These are phyloP conservation scores for Eurytoma californica DNA, from an alignment of 2,888 invertebrate genomes.

Conservation along the genomic window DNA sequence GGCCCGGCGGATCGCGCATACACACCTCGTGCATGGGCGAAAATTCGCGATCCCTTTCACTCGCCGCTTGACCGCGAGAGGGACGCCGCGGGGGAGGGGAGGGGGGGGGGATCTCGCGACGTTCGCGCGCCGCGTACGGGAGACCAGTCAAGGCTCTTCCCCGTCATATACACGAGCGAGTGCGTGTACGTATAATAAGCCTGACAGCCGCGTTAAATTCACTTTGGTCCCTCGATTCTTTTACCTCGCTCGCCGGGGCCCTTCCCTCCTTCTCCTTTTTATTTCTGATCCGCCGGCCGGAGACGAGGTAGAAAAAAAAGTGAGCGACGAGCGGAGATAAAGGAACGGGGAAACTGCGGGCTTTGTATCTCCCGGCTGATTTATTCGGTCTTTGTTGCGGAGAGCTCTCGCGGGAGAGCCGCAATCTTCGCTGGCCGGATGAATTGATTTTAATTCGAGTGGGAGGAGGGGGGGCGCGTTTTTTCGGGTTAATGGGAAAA, in stretches of 20 bases:
- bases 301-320: conserved; percentile 7
- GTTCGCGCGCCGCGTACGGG: background rate
- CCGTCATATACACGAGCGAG: background rate
- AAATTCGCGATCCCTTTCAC: conserved; percentile 53
- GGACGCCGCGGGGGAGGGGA: conserved; percentile 11
- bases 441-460: conserved; percentile 14
- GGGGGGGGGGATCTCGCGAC: background rate
- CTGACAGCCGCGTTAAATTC: conserved; percentile 13
- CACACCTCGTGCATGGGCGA: conserved; percentile 1
- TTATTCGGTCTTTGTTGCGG: conserved; percentile 2
- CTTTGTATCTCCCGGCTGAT: background rate
- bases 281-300: background rate
- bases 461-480: background rate
- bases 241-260: no score
- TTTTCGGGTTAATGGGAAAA: conserved; percentile 2
- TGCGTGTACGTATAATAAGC: background rate
- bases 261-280: no score
- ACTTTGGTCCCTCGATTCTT: conserved; percentile 24
- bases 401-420: background rate
- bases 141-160: conserved; percentile 45
- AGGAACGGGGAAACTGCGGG: conserved; percentile 3
- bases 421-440: background rate
- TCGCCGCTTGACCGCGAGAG: conserved; percentile 23
- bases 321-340: background rate
- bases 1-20: conserved; percentile 9